These are phyloP conservation scores for Lasioglossum lativentre DNA, from an alignment of 2,888 invertebrate genomes.

Conservation along the genomic window DNA sequence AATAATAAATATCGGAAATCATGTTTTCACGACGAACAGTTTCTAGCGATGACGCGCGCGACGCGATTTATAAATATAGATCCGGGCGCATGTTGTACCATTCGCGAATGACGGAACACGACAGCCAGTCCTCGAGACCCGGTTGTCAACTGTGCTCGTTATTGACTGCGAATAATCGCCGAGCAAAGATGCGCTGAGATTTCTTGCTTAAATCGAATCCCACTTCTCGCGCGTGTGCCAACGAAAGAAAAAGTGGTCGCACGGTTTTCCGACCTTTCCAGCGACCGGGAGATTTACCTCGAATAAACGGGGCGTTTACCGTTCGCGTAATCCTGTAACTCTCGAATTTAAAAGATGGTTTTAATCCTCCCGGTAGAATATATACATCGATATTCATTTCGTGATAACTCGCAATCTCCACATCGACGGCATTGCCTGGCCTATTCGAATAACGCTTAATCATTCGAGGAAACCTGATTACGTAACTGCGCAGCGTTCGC, in stretches of 20 bases:
- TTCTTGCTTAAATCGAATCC: neutral
- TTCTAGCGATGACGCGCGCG: conserved; percentile 74
- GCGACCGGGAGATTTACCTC: conserved; percentile 3
- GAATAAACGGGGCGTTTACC: conserved; percentile 6
- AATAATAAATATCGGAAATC: conserved; percentile 46
- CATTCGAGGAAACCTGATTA: conserved; percentile 38
- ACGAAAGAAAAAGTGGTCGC: neutral
- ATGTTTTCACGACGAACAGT: conserved; percentile 54
- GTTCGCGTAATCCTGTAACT: neutral
- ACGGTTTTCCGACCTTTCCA: neutral
- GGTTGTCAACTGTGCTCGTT: conserved; percentile 41
- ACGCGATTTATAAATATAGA: conserved; percentile 74
- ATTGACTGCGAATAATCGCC: conserved; percentile 20
- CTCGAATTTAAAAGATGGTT: neutral
- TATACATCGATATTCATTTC: conserved; percentile 3
- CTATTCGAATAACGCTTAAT: conserved; percentile 45
- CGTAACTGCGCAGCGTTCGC: conserved; percentile 25
- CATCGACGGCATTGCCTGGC: conserved; percentile 10
- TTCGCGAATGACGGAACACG: conserved; percentile 59
- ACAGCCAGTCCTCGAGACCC: conserved; percentile 18
- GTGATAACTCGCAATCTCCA: conserved; percentile 5
- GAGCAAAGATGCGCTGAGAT: neutral
- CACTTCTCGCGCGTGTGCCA: neutral
- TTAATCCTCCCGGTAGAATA: neutral
- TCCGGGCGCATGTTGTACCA: conserved; percentile 61